Evolutionary conservation across 2,113 vertebrate species (phyloP).

Genomic region (Motacilla alba): DNA sequence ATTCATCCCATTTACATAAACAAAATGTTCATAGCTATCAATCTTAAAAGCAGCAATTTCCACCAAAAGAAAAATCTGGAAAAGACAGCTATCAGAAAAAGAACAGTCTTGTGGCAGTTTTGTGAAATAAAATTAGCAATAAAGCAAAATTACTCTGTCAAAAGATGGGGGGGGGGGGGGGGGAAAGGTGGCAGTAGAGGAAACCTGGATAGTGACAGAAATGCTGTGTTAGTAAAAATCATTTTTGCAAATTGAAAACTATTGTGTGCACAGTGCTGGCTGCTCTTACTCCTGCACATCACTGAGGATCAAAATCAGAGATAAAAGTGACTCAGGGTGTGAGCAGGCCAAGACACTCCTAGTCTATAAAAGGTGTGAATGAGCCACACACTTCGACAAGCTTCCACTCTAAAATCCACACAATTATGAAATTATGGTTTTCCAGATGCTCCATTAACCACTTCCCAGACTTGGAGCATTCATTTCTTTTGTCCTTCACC

Average conservation of each 20-base stretch:
- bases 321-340: background rate
- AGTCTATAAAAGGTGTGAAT: background rate
- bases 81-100: background rate
- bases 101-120: background rate
- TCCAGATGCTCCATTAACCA: background rate
- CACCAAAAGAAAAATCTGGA: background rate
- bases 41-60: background rate
- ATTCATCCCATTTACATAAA: background rate
- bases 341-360: background rate
- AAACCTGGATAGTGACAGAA: background rate
- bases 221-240: background rate
- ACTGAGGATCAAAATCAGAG: background rate
- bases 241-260: background rate
- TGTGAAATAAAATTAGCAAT: background rate
- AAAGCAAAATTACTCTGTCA: background rate
- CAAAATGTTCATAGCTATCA: background rate
- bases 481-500: background rate
- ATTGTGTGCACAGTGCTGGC: background rate
- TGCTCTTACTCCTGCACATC: background rate
- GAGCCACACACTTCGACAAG: background rate
- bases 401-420: background rate
- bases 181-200: accelerated
- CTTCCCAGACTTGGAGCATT: background rate
- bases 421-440: background rate
- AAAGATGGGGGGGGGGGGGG: background rate